Base-by-base conservation (phyloP, 2,888 invertebrate genomes). In the Globia sparganii region DNA sequence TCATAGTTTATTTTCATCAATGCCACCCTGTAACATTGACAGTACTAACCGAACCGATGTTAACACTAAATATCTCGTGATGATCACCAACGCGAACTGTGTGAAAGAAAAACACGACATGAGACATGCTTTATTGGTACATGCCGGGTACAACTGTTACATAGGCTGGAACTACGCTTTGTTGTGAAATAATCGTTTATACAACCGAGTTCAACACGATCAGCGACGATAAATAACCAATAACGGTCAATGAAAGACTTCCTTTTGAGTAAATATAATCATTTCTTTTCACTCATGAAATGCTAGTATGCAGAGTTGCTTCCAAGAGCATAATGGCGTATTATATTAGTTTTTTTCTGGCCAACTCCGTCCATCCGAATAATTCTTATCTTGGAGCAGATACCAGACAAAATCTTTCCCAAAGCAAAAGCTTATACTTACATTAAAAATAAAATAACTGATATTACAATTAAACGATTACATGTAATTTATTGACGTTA, bases 71-170 rank as follows among this genome's bases (percentile, higher is more conserved):
- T 84, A 86, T 77, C 87, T 79, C 78, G 80, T 79, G 90, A 43
- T 74, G 84, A 71, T 53, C 87, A 73, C 80, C 89, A 75, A 80
- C 90, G 85, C 90, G 87, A 85, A 86, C 91, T 89, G 92, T 92
- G 91, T 89, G 84, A 88, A 92, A 91, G 85, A 92, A 90, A 93
- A 93, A 92, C 88, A 92, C 89, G 85, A 86, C 81, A 79, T 92
- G 70, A 93, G 89, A 90, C 82, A 86, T 37, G 62, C 34, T 86
- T 90, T 89, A 88, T 85, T 86, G 64, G 56, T 49, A 83, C 72
- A 65, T 53, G 18, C 71, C 79, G 62, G 4, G 28, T 78, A 90
- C 83, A 86, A 58, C 75, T 75, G 69, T 56, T 49, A 74, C 1
- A 31, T 66, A 77, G 79, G 74, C 59, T 72, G 72, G 77, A 81